Conservation (phyloP, 2,888 invertebrate genomes). For the Agriopis marginaria region DNA sequence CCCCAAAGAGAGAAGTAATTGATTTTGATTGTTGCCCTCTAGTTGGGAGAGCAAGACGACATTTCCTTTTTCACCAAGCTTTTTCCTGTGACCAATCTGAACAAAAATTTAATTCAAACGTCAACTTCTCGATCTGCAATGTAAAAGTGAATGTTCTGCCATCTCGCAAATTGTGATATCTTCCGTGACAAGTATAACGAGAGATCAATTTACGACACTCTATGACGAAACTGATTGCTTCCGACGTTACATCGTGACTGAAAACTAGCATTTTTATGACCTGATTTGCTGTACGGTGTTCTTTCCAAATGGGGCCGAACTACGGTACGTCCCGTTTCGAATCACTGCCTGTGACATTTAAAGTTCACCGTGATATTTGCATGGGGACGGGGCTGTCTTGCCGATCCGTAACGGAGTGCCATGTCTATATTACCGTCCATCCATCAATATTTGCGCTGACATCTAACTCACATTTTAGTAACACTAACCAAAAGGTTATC, state of each 20-base stretch:
- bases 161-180: conserved; percentile 18
- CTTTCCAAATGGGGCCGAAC: conserved; percentile 30
- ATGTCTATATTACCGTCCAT: conserved; percentile 25
- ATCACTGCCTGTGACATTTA: conserved; percentile 76
- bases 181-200: conserved; percentile 25
- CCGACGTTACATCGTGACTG: conserved; percentile 11
- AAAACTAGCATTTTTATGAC: conserved; percentile 20
- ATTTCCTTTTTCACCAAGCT: background rate
- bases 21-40: conserved; percentile 25
- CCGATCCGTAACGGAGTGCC: conserved; percentile 55
- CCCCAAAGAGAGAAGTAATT: conserved; percentile 45
- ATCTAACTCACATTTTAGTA: background rate
- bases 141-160: conserved; percentile 8
- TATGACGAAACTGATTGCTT: conserved; percentile 12
- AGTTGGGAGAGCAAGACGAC: conserved; percentile 3
- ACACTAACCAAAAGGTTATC: conserved; percentile 1
- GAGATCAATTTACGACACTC: conserved; percentile 21
- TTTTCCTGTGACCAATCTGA: background rate
- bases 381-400: conserved; percentile 48
- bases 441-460: conserved; percentile 21
- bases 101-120: background rate
- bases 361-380: conserved; percentile 82
- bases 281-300: conserved; percentile 23
- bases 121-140: conserved; percentile 3
- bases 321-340: conserved; percentile 48